phyloP scores from a whole-genome alignment of 2,113 vertebrate species.

The Pholis gunnellus region DNA sequence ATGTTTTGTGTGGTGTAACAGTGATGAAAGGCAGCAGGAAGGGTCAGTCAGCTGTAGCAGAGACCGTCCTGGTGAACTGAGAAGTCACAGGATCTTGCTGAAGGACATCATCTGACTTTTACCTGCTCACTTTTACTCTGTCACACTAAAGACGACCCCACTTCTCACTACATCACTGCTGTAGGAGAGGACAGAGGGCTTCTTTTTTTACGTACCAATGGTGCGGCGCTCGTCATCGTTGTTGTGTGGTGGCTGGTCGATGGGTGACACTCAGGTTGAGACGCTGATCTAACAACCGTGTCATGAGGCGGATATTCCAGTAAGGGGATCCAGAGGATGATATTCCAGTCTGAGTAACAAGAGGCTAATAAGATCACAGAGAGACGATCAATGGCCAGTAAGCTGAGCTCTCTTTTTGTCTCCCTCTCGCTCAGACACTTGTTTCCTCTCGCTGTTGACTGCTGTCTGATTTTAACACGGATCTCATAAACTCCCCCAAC shows the following conservation, averaged over 20 bases:
- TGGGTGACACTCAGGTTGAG: conserved; percentile 49
- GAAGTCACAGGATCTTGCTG: not conserved
- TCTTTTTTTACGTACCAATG: not conserved
- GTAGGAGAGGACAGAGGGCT: not conserved
- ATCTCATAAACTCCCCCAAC: conserved; percentile 11
- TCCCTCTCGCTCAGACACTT: conserved; percentile 40
- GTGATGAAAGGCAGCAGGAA: conserved; percentile 11
- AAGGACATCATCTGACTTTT: conserved; percentile 26
- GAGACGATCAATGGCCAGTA: conserved; percentile 75
- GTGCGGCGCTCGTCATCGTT: conserved; percentile 19
- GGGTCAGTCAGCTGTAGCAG: conserved; percentile 17
- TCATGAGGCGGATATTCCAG: conserved; percentile 70
- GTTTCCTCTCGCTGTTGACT: conserved; percentile 54
- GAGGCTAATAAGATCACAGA: conserved; percentile 79
- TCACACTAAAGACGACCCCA: conserved; percentile 29
- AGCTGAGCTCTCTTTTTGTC: conserved; percentile 68
- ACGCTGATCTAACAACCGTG: conserved; percentile 61
- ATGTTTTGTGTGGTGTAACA: conserved; percentile 39
- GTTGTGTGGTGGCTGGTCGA: conserved; percentile 29
- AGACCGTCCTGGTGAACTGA: conserved; percentile 1
- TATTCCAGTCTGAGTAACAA: conserved; percentile 79
- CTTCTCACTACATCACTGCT: not conserved
- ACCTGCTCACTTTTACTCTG: conserved; percentile 18
- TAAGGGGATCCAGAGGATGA: conserved; percentile 73
- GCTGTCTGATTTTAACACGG: conserved; percentile 29